Evolutionary conservation across 2,888 invertebrate genomes (phyloP).

Genomic region (Eupithecia pulchellata): DNA sequence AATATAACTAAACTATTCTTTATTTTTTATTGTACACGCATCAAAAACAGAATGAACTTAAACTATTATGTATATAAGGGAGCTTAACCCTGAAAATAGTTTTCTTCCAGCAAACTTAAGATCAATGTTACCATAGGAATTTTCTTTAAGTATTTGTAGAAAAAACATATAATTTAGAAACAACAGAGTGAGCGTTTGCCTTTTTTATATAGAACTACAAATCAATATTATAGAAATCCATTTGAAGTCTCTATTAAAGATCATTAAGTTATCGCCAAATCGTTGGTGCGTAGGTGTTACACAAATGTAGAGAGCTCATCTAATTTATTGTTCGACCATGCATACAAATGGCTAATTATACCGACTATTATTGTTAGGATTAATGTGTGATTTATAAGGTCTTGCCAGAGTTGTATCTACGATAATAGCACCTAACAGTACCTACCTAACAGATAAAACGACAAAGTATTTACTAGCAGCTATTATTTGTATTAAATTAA

Average conservation of each 20-base stretch:
- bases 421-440: neutral
- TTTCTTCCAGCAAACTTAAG: no score
- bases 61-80: no score
- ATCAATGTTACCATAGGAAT: neutral
- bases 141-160: neutral
- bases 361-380: constrained; percentile 52
- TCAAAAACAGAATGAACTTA: no score
- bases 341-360: constrained; percentile 74
- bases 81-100: no score
- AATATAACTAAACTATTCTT: no score
- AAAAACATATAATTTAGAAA: neutral
- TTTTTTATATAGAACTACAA: constrained; percentile 27
- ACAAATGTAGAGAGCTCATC: constrained; percentile 62
- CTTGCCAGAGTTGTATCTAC: neutral
- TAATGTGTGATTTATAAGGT: constrained; percentile 20
- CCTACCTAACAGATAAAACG: no score
- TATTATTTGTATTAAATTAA: no score
- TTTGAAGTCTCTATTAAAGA: constrained; percentile 59
- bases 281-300: constrained; percentile 55
- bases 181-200: neutral
- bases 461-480: no score
- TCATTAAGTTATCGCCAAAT: constrained; percentile 57
- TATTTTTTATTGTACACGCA: no score
- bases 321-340: constrained; percentile 69
- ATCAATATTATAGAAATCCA: constrained; percentile 46